phyloP scores from a whole-genome alignment of 2,797 vertebrate genomes.

The Trachops cirrhosus region DNA sequence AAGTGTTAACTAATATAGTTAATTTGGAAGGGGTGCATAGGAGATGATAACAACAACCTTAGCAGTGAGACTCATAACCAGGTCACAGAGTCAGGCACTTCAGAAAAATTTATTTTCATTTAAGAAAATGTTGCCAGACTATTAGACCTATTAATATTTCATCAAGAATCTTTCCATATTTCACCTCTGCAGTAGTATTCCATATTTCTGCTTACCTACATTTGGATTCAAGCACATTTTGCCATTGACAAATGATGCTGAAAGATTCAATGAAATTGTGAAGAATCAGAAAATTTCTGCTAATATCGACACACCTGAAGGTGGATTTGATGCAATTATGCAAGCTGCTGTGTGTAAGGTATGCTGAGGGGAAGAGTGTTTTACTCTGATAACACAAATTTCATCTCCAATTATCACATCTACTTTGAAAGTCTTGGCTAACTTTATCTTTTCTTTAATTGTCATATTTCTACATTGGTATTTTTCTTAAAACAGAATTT shows the following conservation, averaged over 20 bases:
- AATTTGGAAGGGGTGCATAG: background rate
- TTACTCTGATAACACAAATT: background rate
- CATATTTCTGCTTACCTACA: conserved; percentile 86
- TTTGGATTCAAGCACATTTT: conserved; percentile 97
- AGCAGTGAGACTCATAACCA: background rate
- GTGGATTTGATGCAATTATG: conserved; percentile 98
- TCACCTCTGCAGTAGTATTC: conserved; percentile 82
- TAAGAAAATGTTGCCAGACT: background rate
- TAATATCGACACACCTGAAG: conserved; percentile 93
- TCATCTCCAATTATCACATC: background rate
- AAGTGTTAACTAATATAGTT: background rate
- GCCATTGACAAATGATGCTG: conserved; percentile 91
- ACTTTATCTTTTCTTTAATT: conserved; percentile 22
- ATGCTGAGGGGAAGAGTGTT: background rate
- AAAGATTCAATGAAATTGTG: conserved; percentile 94
- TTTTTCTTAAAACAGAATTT: conserved; percentile 33
- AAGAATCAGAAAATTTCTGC: conserved; percentile 90
- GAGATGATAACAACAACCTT: background rate
- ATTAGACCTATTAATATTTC: background rate
- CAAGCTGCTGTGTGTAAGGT: conserved; percentile 98
- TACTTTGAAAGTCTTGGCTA: background rate
- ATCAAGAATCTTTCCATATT: conserved; percentile 11
- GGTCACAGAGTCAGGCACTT: background rate
- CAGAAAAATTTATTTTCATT: background rate
- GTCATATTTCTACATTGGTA: background rate